Evolutionary conservation across 2,888 invertebrate species (phyloP), one percentile per base, ranked within the genome.

Genomic region (Diarsia rubi): DNA sequence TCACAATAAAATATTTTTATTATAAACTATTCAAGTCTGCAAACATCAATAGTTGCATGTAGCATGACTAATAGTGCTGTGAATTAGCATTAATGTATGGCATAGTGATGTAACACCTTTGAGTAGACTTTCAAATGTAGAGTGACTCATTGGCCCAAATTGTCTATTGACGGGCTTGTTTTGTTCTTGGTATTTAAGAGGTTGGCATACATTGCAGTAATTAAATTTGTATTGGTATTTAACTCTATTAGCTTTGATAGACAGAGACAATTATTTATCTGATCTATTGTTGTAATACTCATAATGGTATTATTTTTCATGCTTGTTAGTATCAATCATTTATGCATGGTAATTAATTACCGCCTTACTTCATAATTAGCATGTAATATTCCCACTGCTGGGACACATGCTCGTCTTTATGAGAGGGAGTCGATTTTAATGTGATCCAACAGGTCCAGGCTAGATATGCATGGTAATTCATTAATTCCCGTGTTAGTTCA

Each of bases 21-120:
- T 24, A 65, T 65, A 31, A 47, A 66, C n/a, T 24, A 64, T 78
- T 63, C 49, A 69, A 45, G 42, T n/a, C 6, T 85, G 59, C 72
- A 63, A 24, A 68, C 64, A 59, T 77, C 65, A 81, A 49, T 65
- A 57, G 8, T 5, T 70, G 67, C 69, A 81, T 24, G 27, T 27
- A 49, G 42, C 16, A 83, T 82, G 83, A 86, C 79, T 82, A 82
- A 82, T 52, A 52, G 31, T 70, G 44, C 47, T 60, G 47, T 1
- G 3, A 76, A 84, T 85, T 84, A 84, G 60, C 85, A 81, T 84
- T 63, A 14, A 73, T 72, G 49, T 83, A 73, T 70, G 86, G 83
- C 24, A 19, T 14, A 78, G 60, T 86, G 82, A 82, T 82, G 82
- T 62, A 82, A 86, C 52, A 63, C 31, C 31, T 47, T 57, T 8